phyloP scores from a whole-genome alignment of 2,113 vertebrate genomes.

The Cinclus cinclus region DNA sequence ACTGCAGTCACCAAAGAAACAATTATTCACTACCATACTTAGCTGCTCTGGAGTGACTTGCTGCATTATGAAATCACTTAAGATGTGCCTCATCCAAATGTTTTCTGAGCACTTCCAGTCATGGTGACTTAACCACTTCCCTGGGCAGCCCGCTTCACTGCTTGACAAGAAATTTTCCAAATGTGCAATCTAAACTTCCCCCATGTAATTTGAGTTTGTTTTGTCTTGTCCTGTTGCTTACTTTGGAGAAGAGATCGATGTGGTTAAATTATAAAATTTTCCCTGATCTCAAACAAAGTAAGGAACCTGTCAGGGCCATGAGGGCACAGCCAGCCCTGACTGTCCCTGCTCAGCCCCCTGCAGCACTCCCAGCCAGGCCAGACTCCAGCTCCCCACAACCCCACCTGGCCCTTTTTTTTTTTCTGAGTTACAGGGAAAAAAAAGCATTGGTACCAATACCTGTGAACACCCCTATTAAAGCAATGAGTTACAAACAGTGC shows the following conservation, averaged over 20 bases:
- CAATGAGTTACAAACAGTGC: fast-evolving
- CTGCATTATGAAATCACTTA: not conserved
- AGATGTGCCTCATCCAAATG: not conserved
- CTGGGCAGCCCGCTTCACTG: not conserved
- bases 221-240: not conserved
- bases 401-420: too few species aligned
- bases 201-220: not conserved
- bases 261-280: not conserved
- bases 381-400: not conserved
- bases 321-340: not conserved
- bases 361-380: not conserved
- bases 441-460: not conserved
- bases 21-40: not conserved
- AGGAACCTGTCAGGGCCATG: not conserved
- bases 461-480: not conserved
- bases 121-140: not conserved
- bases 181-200: not conserved
- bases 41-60: not conserved
- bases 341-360: not conserved
- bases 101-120: not conserved
- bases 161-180: not conserved
- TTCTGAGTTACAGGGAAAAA: not conserved
- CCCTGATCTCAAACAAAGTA: not conserved
- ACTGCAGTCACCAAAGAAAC: not conserved
- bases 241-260: not conserved